Conservation (phyloP, 2,797 vertebrate genomes). For the Miichthys miiuy region DNA sequence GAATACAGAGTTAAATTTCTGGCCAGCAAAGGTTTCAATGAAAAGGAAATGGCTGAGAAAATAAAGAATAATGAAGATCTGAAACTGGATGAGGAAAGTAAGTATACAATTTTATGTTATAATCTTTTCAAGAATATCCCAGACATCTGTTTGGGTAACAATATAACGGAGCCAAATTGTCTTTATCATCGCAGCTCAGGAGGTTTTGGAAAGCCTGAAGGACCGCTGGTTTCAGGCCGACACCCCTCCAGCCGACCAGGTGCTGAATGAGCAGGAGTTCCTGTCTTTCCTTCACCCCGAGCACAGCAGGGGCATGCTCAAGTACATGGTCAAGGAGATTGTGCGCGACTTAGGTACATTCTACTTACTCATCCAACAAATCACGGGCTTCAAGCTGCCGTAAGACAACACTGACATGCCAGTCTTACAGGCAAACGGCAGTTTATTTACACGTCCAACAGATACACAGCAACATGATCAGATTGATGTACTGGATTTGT, state of each 20-base stretch:
- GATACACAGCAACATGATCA: background rate
- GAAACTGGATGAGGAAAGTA: conserved; percentile 98
- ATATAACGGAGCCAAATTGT: background rate
- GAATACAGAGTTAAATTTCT: conserved; percentile 95
- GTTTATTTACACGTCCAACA: conserved; percentile 3
- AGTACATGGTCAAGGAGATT: conserved; percentile 98
- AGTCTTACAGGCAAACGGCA: background rate
- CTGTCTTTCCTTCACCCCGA: conserved; percentile 96
- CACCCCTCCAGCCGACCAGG: conserved; percentile 91
- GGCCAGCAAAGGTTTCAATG: conserved; percentile 94
- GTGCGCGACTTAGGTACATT: conserved; percentile 91
- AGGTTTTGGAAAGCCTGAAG: conserved; percentile 95
- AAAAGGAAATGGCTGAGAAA: conserved; percentile 91
- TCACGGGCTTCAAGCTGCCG: background rate
- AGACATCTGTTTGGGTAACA: background rate
- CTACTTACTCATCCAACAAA: background rate
- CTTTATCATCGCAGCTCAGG: conserved; percentile 87
- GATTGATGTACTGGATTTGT: too few species aligned
- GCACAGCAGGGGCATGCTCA: conserved; percentile 96
- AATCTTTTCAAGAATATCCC: background rate
- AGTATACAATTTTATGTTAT: conserved; percentile 42
- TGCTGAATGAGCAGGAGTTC: conserved; percentile 94
- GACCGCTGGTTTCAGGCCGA: conserved; percentile 99
- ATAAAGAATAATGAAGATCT: conserved; percentile 93
- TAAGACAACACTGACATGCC: too few species aligned